Evolutionary conservation across 2,113 vertebrate genomes (phyloP).

Genomic region (Salvator merianae): DNA sequence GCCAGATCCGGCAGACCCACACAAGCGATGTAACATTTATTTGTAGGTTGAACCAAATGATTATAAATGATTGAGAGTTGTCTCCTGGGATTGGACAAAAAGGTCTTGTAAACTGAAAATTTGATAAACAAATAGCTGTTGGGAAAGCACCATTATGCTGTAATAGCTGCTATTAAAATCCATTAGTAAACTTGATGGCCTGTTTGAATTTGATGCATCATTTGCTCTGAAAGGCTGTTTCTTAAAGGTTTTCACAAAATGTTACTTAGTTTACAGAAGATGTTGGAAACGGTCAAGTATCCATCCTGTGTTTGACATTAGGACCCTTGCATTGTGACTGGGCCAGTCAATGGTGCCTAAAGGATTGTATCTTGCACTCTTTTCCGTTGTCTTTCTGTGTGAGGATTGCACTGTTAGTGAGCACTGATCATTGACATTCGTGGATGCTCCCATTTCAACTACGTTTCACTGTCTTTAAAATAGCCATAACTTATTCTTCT

Average conservation of each 20-base stretch:
- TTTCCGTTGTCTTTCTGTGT: background rate
- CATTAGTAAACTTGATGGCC: conserved; percentile 85
- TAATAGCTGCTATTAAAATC: conserved; percentile 88
- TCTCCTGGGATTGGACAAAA: conserved; percentile 82
- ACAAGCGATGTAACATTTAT: conserved; percentile 69
- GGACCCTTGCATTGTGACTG: conserved; percentile 36
- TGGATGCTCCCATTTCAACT: background rate
- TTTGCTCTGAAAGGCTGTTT: conserved; percentile 80
- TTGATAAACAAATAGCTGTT: conserved; percentile 87
- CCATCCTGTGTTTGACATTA: conserved; percentile 59
- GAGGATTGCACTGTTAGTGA: background rate
- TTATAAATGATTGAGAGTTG: conserved; percentile 78
- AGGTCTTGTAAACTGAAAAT: conserved; percentile 83
- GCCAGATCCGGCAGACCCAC: conserved; percentile 1
- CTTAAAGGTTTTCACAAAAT: conserved; percentile 74
- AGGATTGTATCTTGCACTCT: background rate
- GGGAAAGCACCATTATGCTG: conserved; percentile 82
- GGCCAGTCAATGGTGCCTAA: conserved; percentile 41
- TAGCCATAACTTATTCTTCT: background rate
- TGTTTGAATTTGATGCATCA: conserved; percentile 86
- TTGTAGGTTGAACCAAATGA: conserved; percentile 78
- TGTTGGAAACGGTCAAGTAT: conserved; percentile 61
- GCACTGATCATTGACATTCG: background rate
- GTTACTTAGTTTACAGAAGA: conserved; percentile 70
- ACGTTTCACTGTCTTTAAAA: background rate